A percentile compares a stretch with the other conserved stretches of the same genome.
Evolutionary conservation across 2,797 vertebrate genomes (phyloP).

Genomic region (Allobates femoralis): DNA sequence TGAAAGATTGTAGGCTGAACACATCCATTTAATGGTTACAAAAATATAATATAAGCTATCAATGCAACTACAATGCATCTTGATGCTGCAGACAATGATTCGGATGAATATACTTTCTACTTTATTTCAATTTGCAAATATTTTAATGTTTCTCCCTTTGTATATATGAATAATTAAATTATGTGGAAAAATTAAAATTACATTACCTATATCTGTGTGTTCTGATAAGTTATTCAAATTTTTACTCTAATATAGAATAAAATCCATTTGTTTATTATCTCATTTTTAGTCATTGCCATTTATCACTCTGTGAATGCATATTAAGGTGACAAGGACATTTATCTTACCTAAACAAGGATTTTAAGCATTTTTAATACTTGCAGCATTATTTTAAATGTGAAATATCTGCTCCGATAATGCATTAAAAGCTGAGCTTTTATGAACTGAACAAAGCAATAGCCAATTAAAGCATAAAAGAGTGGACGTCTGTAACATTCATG

Average conservation of each 20-base stretch:
- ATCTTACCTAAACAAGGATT: neutral
- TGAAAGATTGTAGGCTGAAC: slow-evolving; percentile 74
- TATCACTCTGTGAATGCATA: neutral
- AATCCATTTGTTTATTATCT: slow-evolving; percentile 16
- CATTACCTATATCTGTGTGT: neutral
- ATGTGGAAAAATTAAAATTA: slow-evolving; percentile 1
- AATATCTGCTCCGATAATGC: slow-evolving; percentile 7
- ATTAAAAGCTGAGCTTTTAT: neutral
- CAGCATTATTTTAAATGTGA: neutral
- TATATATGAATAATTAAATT: neutral
- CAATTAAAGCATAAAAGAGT: neutral
- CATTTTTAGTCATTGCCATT: neutral
- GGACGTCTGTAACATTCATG: neutral
- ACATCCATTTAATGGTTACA: slow-evolving; percentile 74
- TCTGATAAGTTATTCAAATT: slow-evolving; percentile 8
- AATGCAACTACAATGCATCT: slow-evolving; percentile 36
- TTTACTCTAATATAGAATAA: neutral
- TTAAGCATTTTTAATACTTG: neutral
- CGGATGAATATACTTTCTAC: neutral
- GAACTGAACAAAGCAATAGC: neutral
- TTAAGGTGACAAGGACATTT: neutral
- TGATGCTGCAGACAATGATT: slow-evolving; percentile 17
- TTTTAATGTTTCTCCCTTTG: slow-evolving; percentile 1
- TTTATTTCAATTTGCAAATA: slow-evolving; percentile 26
- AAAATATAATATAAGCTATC: slow-evolving; percentile 59